phyloP scores from a whole-genome alignment of 53 echinoderm and acorn worm genomes.

The Arbacia lixula region DNA sequence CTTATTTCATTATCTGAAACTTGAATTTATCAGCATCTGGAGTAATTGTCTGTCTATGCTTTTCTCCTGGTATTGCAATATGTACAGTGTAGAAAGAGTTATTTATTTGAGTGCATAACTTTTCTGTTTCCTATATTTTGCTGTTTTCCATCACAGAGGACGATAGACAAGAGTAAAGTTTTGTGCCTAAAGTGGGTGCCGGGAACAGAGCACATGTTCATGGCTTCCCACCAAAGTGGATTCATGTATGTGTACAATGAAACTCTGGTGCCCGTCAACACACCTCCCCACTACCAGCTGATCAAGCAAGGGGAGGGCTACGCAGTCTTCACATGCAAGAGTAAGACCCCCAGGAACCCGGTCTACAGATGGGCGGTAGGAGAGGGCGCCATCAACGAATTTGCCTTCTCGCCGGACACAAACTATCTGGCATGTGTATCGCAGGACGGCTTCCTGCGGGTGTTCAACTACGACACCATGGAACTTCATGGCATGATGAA shows the following conservation, averaged over 20 bases:
- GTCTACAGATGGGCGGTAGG: conserved; percentile 95
- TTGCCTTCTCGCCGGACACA: conserved; percentile 90
- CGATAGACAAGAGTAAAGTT: conserved; percentile 95
- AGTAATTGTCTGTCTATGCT: too few relatives aligned
- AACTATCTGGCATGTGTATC: conserved; percentile 91
- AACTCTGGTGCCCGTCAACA: conserved; percentile 79
- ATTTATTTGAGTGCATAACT: too few relatives aligned
- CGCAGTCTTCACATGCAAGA: conserved; percentile 96
- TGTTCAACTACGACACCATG: conserved; percentile 97
- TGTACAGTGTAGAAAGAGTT: background rate
- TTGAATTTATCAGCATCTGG: background rate
- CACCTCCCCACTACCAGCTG: conserved; percentile 91
- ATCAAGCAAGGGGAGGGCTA: conserved; percentile 96
- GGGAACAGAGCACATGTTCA: conserved; percentile 98
- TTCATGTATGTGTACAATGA: conserved; percentile 97
- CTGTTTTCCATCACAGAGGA: conserved; percentile 68
- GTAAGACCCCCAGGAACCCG: conserved; percentile 93
- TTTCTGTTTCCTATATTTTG: too few relatives aligned
- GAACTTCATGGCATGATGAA: conserved; percentile 96
- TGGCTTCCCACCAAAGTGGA: conserved; percentile 88
- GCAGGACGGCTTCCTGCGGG: conserved; percentile 93
- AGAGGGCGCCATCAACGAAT: conserved; percentile 93
- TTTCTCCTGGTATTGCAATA: too few relatives aligned
- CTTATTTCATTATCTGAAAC: too few relatives aligned
- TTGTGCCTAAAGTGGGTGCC: conserved; percentile 93